Percentiles rank a stretch among this genome's conserved stretches.
phyloP scores from a whole-genome alignment of 2,797 vertebrate genomes.

The Chiloscyllium punctatum region DNA sequence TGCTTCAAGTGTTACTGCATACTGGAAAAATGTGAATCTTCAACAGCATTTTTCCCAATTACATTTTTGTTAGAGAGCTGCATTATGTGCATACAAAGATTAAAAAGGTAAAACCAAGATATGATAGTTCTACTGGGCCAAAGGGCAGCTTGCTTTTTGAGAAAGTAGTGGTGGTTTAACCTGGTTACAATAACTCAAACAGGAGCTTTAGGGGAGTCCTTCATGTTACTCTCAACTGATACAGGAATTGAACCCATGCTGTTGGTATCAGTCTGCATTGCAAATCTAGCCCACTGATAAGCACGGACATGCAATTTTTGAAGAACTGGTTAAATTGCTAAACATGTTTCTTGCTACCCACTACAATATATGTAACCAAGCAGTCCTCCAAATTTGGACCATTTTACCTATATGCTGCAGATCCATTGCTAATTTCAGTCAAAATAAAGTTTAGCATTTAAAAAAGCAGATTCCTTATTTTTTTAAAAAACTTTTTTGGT shows the following conservation, averaged over 20 bases:
- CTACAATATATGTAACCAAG: neutral
- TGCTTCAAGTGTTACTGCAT: neutral
- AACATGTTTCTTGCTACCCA: neutral
- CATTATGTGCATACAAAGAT: too few species aligned
- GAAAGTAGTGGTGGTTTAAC: too few species aligned
- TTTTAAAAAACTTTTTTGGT: neutral
- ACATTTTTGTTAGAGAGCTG: too few species aligned
- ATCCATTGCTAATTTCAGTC: neutral
- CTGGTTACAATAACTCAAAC: too few species aligned
- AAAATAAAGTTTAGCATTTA: neutral
- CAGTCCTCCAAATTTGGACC: neutral
- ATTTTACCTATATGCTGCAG: neutral
- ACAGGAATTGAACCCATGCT: too few species aligned
- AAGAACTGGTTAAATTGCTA: neutral
- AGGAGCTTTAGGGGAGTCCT: too few species aligned
- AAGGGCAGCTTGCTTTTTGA: too few species aligned
- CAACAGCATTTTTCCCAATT: neutral
- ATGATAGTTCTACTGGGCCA: too few species aligned
- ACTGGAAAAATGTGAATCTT: neutral
- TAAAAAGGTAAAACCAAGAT: too few species aligned
- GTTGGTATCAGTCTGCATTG: neutral
- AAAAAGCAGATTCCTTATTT: neutral
- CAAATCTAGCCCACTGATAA: too few species aligned
- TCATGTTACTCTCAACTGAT: too few species aligned
- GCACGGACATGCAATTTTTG: neutral